Base-by-base conservation (phyloP, 2,113 vertebrate species). In the Polyodon spathula region DNA sequence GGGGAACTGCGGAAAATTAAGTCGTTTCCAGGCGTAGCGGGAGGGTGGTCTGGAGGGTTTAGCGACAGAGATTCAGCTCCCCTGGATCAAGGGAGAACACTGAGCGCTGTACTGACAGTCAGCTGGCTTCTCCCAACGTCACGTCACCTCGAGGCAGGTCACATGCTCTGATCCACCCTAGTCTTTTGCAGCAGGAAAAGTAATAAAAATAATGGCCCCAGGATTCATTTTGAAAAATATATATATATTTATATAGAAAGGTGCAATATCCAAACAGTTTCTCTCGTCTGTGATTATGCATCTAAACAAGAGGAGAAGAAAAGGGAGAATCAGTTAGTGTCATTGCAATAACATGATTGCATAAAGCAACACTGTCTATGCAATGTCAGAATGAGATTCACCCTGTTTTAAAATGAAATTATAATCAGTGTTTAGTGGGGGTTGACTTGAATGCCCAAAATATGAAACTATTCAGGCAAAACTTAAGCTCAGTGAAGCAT, bases 251-350 rank as follows among this genome's bases (percentile, higher is more conserved):
- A 63, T 82, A 86, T 83, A 86, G 82, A 82, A 94, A 94, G 91
- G 85, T 93, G 90, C 92, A 86, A 84, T 81, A 80, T 68, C 82
- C 66, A 70, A 71, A 71, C 71, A 86, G 84, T 80, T 78, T 88
- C 73, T 82, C 75, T 69, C 44, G 63, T 58, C 66, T 78, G 61
- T 63, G 63, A 78, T 93, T 97, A 97, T 71, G 90, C 74, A 83
- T 98, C 95, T 98, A 87, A 66, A 73, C 46, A 82, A 62, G 74
- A 42, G 68, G 66, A 81, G 7, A 37, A 59, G 27, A 56, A n/a
- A 65, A 10, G 59, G 7, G 54, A 63, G 55, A 65, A 12, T 55
- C 4, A 61, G 65, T 14, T 55, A 4, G 39, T 27, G 50, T 50
- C 44, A 37, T 62, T 64, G 38, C 16, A n/a, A 38, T 44, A 40